Conservation (phyloP, 37 sponge, comb jelly and placozoan genomes). For the Hexactinellida sp. region DNA sequence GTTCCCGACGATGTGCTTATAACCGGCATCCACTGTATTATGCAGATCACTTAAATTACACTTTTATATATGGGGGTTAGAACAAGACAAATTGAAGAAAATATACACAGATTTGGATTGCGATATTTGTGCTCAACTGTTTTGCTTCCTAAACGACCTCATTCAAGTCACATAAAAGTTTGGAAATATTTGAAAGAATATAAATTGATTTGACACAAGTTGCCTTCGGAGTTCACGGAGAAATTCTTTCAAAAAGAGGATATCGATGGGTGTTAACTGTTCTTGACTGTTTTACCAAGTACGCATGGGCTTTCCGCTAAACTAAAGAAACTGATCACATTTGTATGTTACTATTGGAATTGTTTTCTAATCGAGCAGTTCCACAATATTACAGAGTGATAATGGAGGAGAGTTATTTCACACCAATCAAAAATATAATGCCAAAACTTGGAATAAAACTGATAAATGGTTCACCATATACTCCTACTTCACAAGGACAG, state of each 20-base stretch:
- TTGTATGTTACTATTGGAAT: neutral
- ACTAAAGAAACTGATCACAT: slow-evolving; percentile 3
- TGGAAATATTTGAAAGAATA: neutral
- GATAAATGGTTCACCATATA: slow-evolving; percentile 4
- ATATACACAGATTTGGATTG: neutral
- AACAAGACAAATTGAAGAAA: neutral
- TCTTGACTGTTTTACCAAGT: neutral
- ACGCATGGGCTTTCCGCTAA: neutral
- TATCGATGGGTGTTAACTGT: neutral
- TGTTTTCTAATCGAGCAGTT: neutral
- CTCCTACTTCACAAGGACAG: slow-evolving; percentile 4
- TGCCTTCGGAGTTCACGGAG: neutral
- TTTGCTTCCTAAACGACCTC: neutral
- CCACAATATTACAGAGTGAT: neutral
- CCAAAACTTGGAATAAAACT: slow-evolving; percentile 11
- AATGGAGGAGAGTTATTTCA: neutral
- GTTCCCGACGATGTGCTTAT: too few species aligned
- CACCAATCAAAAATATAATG: neutral
- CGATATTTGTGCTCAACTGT: neutral
- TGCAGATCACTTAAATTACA: neutral
- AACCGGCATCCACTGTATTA: neutral
- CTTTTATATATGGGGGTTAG: slow-evolving; percentile 5
- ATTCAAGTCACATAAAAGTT: neutral
- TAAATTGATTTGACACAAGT: neutral
- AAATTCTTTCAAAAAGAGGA: neutral